Conservation (phyloP, 35 echinoderm and acorn worm genomes). For the Strongylocentrotus purpuratus region DNA sequence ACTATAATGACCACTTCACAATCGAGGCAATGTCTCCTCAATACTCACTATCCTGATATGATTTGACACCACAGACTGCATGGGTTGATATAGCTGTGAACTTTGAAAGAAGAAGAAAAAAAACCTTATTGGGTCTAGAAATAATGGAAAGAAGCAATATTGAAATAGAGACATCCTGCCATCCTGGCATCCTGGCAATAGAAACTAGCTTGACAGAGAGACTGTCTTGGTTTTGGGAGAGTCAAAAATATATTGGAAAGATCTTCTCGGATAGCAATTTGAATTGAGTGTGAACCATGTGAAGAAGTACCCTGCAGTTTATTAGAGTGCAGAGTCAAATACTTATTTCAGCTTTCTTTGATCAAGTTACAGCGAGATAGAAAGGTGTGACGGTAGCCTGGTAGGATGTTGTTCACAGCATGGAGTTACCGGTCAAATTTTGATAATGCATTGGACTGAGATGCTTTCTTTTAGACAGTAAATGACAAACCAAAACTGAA, state of each 20-base stretch:
- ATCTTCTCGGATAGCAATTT: no score
- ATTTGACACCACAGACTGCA: not conserved
- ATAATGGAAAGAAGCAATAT: not conserved
- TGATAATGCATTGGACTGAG: no score
- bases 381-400: no score
- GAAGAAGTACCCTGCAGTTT: no score
- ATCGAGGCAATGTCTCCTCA: not conserved
- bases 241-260: no score
- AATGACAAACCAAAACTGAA: not conserved
- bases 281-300: no score
- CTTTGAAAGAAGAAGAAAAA: not conserved
- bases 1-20: not conserved
- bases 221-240: not conserved
- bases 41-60: not conserved
- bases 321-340: no score
- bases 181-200: slow-evolving; percentile 15
- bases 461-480: no score
- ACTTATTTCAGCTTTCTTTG: no score
- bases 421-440: no score
- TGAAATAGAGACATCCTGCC: slow-evolving; percentile 8
- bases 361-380: no score
- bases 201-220: not conserved
- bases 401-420: no score
- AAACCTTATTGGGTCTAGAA: not conserved
- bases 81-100: not conserved